A percentile compares a stretch with the other conserved stretches of the same genome.
phyloP scores from a whole-genome alignment of 2,113 vertebrate genomes.

The Ptyas mucosa region DNA sequence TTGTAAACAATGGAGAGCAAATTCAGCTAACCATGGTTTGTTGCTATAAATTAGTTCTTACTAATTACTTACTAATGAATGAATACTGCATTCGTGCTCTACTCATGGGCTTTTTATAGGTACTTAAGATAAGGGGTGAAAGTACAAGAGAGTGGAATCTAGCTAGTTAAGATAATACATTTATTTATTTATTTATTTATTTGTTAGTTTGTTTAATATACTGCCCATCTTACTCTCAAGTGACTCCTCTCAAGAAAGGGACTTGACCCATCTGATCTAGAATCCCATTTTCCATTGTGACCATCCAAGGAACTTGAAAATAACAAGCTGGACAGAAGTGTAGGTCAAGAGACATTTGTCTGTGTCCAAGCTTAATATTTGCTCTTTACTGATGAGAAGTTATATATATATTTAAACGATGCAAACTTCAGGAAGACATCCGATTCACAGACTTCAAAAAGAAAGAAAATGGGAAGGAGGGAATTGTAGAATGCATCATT shows the following conservation, averaged over 20 bases:
- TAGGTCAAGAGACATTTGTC: background rate
- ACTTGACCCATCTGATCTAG: background rate
- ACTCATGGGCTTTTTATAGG: background rate
- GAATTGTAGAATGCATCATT: background rate
- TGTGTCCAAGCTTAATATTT: background rate
- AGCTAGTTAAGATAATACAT: background rate
- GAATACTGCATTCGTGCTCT: background rate
- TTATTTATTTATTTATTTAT: too few relatives aligned
- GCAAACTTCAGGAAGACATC: background rate
- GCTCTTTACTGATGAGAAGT: background rate
- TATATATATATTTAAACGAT: background rate
- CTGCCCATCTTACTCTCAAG: too few relatives aligned
- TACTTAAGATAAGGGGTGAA: background rate
- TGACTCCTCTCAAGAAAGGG: background rate
- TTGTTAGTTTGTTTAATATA: too few relatives aligned
- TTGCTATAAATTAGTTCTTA: background rate
- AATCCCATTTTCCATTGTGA: background rate
- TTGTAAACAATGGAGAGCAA: background rate
- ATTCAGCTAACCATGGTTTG: background rate
- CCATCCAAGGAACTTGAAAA: background rate
- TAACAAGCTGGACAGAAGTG: background rate
- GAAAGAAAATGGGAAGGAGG: background rate
- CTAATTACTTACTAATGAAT: background rate
- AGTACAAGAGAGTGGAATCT: background rate
- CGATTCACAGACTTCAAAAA: background rate